phyloP scores from a whole-genome alignment of 2,797 vertebrate species.

The Pitangus sulphuratus region DNA sequence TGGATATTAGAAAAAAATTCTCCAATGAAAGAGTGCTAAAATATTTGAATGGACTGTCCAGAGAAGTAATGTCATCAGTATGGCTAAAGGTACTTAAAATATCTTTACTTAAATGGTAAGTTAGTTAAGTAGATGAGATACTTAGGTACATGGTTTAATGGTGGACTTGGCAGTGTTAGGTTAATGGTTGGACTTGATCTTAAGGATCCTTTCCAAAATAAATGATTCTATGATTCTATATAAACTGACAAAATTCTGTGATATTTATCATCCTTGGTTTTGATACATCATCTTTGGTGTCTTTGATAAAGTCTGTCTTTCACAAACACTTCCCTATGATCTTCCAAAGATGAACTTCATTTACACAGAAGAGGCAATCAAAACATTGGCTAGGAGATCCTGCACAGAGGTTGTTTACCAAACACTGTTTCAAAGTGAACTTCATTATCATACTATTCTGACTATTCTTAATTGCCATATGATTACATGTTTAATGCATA shows the following conservation, averaged over 20 bases:
- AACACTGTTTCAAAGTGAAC: not conserved
- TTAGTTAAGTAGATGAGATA: not conserved
- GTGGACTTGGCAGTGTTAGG: not conserved
- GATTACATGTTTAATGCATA: constrained; percentile 64
- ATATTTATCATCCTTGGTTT: not conserved
- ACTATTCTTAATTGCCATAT: constrained; percentile 16
- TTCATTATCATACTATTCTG: constrained; percentile 31
- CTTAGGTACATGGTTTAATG: not conserved
- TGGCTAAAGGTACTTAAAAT: not conserved
- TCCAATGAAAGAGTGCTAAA: not conserved
- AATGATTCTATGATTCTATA: not conserved
- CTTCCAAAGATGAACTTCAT: not conserved
- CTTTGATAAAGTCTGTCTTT: not conserved
- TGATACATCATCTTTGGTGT: not conserved
- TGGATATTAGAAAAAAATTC: not conserved
- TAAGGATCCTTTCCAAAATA: not conserved
- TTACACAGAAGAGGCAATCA: not conserved
- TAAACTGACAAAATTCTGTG: not conserved
- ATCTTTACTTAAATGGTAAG: no score
- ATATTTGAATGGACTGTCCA: rapidly evolving
- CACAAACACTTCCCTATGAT: not conserved
- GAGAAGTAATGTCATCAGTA: not conserved
- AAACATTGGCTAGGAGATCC: not conserved
- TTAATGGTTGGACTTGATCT: not conserved
- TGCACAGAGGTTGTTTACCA: not conserved